Percentiles rank a stretch among this genome's conserved stretches.
Conservation (phyloP, 2,888 invertebrate species). For the Tyria jacobaeae region DNA sequence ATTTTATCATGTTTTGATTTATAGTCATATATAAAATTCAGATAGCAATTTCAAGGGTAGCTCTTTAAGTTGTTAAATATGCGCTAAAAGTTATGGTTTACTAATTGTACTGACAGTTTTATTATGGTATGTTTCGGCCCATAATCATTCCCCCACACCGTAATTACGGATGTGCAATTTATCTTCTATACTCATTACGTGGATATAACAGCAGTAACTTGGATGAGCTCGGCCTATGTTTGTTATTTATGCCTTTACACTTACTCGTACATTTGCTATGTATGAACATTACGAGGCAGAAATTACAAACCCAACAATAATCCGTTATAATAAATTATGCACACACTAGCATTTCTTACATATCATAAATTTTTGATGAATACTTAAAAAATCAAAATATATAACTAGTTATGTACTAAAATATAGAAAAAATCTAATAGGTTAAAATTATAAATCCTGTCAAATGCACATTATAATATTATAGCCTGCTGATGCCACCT, state of each 20-base stretch:
- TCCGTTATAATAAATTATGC: conserved; percentile 4
- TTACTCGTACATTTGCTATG: conserved; percentile 5
- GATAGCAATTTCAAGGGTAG: conserved; percentile 22
- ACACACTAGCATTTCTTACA: neutral
- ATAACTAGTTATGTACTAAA: no score
- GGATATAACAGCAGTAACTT: conserved; percentile 33
- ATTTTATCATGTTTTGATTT: neutral
- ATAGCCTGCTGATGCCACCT: no score
- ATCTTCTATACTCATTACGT: conserved; percentile 47
- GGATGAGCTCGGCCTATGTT: conserved; percentile 30
- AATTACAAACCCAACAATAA: conserved; percentile 6
- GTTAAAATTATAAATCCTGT: no score
- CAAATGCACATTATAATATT: no score
- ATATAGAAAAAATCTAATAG: no score
- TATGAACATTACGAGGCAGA: neutral
- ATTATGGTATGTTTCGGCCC: conserved; percentile 29
- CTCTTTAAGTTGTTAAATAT: conserved; percentile 20
- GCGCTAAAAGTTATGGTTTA: conserved; percentile 33
- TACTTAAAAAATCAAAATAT: no score
- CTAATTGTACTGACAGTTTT: conserved; percentile 43
- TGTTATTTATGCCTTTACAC: conserved; percentile 35
- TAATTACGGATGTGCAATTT: conserved; percentile 47
- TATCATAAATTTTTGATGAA: no score
- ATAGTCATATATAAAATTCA: neutral
- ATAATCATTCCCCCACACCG: conserved; percentile 41